Evolutionary conservation across 1,140 invertebrate genomes (phyloP).

Genomic region (Zophobas morio): DNA sequence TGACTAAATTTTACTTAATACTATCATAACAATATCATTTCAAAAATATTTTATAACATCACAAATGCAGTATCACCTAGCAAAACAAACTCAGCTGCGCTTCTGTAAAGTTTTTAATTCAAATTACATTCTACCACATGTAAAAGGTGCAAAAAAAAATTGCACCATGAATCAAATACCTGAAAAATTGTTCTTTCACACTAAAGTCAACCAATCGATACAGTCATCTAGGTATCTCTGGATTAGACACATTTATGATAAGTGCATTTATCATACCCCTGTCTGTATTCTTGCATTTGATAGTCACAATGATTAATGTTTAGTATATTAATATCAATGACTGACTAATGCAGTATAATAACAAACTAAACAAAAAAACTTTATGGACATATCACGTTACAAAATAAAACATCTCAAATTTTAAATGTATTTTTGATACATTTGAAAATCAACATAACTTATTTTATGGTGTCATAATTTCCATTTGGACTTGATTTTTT

Average conservation of each 20-base stretch:
- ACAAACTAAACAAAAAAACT: background rate
- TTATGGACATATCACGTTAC: too few relatives aligned
- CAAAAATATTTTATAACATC: slow-evolving; percentile 41
- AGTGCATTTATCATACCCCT: too few relatives aligned
- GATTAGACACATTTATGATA: too few relatives aligned
- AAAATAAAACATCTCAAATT: background rate
- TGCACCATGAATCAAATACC: background rate
- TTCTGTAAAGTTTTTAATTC: background rate
- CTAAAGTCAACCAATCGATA: too few relatives aligned
- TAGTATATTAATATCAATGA: too few relatives aligned
- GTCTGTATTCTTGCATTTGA: too few relatives aligned
- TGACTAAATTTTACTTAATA: slow-evolving; percentile 45
- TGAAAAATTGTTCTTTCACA: too few relatives aligned
- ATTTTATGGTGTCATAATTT: slow-evolving; percentile 32
- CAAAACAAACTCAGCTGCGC: slow-evolving; percentile 16
- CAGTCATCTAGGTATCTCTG: too few relatives aligned
- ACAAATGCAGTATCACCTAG: slow-evolving; percentile 46
- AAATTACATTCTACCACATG: background rate
- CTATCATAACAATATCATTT: slow-evolving; percentile 38
- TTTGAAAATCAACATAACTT: slow-evolving; percentile 16
- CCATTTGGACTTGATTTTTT: slow-evolving; percentile 16
- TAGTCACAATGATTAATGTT: too few relatives aligned
- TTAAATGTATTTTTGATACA: background rate
- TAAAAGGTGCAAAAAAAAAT: too few relatives aligned
- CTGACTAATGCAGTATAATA: too few relatives aligned